A percentile compares a stretch with the other conserved stretches of the same genome.
These are phyloP conservation scores for Synaphobranchus kaupii DNA, from an alignment of 2,797 vertebrate species.

Conservation along the genomic window DNA sequence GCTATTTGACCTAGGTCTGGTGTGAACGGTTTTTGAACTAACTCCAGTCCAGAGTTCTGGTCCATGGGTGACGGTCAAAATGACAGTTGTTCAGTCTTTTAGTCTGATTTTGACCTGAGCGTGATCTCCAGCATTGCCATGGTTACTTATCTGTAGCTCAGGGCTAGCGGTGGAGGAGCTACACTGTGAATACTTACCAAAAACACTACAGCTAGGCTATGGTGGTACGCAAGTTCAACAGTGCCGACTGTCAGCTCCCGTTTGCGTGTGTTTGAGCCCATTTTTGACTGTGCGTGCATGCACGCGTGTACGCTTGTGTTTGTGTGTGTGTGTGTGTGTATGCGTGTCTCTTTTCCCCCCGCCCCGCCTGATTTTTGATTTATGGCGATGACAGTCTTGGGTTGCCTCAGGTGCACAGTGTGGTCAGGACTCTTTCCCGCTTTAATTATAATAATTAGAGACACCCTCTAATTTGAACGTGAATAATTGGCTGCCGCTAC, in stretches of 20 bases:
- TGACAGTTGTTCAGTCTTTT: background rate
- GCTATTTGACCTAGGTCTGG: too few species aligned
- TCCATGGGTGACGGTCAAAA: background rate
- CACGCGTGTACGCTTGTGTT: too few species aligned
- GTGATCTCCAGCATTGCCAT: background rate
- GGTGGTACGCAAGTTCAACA: background rate
- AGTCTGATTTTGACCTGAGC: background rate
- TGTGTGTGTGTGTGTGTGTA: background rate
- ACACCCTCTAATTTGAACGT: slow-evolving; percentile 29
- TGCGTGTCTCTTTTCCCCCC: background rate
- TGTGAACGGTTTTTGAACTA: background rate
- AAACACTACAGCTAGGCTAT: background rate
- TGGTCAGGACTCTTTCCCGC: slow-evolving; percentile 10
- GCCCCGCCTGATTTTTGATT: background rate
- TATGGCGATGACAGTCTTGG: background rate
- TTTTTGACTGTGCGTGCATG: background rate
- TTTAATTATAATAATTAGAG: slow-evolving; percentile 40
- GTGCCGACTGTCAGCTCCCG: background rate
- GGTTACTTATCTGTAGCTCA: background rate
- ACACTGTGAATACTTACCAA: background rate
- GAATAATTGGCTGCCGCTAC: slow-evolving; percentile 24
- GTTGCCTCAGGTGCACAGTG: slow-evolving; percentile 24
- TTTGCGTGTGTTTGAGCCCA: background rate
- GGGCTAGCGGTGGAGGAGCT: background rate
- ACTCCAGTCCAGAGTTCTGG: background rate